These are phyloP conservation scores for Callinectes sapidus DNA, from an alignment of 2,888 invertebrate species.

Conservation along the genomic window DNA sequence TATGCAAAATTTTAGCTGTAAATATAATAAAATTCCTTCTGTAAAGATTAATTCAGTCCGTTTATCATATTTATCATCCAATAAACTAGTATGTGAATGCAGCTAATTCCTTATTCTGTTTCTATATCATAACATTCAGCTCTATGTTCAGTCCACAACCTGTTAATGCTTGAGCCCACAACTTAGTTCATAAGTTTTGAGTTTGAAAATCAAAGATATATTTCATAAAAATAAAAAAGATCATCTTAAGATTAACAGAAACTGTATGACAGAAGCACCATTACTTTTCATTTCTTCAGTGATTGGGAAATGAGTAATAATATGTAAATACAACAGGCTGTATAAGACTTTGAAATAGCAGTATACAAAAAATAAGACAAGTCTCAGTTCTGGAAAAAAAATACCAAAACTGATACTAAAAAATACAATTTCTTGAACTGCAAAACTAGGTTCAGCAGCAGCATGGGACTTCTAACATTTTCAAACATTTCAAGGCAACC, in stretches of 20 bases:
- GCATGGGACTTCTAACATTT: not conserved
- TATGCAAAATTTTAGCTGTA: not conserved
- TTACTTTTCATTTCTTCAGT: not conserved
- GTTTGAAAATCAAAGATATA: slow-evolving; percentile 3
- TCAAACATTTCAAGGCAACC: not conserved
- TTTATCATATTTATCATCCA: not conserved
- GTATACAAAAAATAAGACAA: slow-evolving; percentile 19
- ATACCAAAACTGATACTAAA: not conserved
- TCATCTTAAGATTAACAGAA: not conserved
- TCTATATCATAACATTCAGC: not conserved
- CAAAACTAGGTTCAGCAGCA: not conserved
- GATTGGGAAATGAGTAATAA: not conserved
- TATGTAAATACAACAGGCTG: not conserved
- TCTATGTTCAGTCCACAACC: not conserved
- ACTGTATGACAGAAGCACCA: slow-evolving; percentile 27
- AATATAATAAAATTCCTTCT: not conserved
- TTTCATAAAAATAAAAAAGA: not conserved
- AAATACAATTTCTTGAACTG: not conserved
- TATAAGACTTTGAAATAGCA: not conserved
- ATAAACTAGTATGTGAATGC: not conserved
- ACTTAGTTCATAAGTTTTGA: not conserved
- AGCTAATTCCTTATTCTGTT: not conserved
- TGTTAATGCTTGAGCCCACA: slow-evolving; percentile 2
- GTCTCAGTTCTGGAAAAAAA: not conserved
- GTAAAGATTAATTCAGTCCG: not conserved